These are phyloP conservation scores for Rhamphomyia laevipes DNA, from an alignment of 2,888 invertebrate genomes.

Conservation along the genomic window DNA sequence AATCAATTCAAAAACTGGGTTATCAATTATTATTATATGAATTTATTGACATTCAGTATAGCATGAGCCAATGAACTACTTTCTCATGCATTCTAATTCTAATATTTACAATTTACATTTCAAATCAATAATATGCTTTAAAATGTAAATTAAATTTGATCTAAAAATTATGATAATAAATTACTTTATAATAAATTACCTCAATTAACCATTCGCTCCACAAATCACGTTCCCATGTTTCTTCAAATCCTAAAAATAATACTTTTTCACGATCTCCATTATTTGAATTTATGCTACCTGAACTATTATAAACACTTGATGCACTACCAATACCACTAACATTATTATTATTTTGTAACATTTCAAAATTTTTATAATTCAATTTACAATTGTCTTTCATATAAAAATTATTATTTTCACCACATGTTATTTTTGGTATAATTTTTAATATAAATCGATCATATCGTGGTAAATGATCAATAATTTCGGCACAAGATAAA, in stretches of 20 bases:
- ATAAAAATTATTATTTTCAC: slow-evolving; percentile 14
- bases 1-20: no score
- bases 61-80: no score
- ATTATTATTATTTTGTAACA: slow-evolving; percentile 30
- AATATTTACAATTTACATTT: no score
- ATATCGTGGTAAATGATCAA: slow-evolving; percentile 18
- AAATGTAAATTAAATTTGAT: no score
- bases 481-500: slow-evolving; percentile 19
- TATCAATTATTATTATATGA: no score
- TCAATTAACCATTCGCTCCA: slow-evolving; percentile 54
- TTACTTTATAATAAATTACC: slow-evolving; percentile 31
- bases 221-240: slow-evolving; percentile 53
- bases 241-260: slow-evolving; percentile 52
- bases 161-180: no score
- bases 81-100: no score
- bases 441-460: slow-evolving; percentile 38
- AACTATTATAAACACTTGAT: slow-evolving; percentile 25
- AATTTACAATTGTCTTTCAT: slow-evolving; percentile 15
- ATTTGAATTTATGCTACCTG: slow-evolving; percentile 24
- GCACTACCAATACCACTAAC: slow-evolving; percentile 39
- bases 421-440: slow-evolving; percentile 26
- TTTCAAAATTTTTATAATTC: slow-evolving; percentile 12
- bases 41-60: no score
- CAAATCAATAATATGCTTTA: no score
- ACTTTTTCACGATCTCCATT: slow-evolving; percentile 39